phyloP scores from a whole-genome alignment of 92 coral and sea anemone species.

The Micromussa lordhowensis region DNA sequence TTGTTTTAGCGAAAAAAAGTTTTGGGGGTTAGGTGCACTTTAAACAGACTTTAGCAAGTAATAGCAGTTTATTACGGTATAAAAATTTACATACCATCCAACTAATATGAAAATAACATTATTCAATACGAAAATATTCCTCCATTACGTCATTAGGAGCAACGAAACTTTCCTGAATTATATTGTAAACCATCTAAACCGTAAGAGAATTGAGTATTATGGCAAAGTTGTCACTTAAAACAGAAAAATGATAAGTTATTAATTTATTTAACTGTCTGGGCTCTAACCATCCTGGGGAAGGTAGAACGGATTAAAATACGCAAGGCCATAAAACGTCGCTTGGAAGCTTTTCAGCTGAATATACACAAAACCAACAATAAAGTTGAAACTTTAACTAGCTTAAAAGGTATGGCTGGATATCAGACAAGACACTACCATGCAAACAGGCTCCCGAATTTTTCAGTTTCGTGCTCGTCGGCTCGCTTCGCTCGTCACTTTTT shows the following conservation, averaged over 20 bases:
- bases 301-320: not conserved
- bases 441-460: too few species aligned
- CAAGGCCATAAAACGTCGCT: not conserved
- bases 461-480: too few species aligned
- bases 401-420: not conserved
- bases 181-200: not conserved
- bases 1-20: too few species aligned
- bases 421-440: not conserved
- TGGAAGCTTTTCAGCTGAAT: not conserved
- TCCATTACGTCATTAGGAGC: conserved; percentile 19
- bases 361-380: not conserved
- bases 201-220: not conserved
- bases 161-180: not conserved
- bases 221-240: not conserved
- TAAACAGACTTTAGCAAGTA: not conserved
- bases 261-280: not conserved
- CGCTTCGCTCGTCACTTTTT: too few species aligned
- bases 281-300: not conserved
- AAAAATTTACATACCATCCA: conserved; percentile 37
- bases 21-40: too few species aligned
- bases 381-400: not conserved
- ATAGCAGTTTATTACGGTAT: conserved; percentile 8
- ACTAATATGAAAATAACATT: conserved; percentile 28
- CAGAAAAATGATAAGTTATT: not conserved
- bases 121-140: conserved; percentile 39